Evolutionary conservation across 2,888 invertebrate genomes (phyloP).

Genomic region (Xiphydria camelus): DNA sequence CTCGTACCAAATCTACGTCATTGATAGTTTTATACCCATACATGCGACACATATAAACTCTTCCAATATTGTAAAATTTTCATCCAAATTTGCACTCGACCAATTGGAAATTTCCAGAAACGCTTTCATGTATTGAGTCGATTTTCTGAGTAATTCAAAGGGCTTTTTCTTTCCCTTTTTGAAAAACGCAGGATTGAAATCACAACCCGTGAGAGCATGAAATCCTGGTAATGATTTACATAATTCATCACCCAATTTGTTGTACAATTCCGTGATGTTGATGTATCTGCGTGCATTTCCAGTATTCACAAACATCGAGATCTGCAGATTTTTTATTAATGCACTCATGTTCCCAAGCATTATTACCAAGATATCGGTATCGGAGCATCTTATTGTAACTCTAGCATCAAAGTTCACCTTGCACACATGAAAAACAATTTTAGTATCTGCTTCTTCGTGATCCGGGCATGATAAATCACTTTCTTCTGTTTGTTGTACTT

Average conservation of each 20-base stretch:
- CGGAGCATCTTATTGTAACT: constrained; percentile 28
- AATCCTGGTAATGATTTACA: constrained; percentile 1
- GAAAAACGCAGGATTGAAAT: constrained; percentile 19
- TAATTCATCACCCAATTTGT: neutral
- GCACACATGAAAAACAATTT: constrained; percentile 27
- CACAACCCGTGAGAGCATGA: too few species aligned
- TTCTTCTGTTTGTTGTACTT: neutral
- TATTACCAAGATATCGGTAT: constrained; percentile 30
- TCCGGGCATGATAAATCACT: constrained; percentile 8
- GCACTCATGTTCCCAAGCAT: constrained; percentile 31
- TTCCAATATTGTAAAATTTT: too few species aligned
- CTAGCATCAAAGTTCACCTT: constrained; percentile 22
- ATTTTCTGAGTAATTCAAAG: neutral
- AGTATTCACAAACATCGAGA: constrained; percentile 27
- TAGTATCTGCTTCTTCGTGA: constrained; percentile 26
- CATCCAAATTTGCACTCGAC: too few species aligned
- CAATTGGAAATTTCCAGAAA: too few species aligned
- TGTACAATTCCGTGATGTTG: neutral
- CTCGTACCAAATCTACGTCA: too few species aligned
- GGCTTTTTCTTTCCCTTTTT: constrained; percentile 14
- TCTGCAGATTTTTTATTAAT: constrained; percentile 24
- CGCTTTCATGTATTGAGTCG: constrained; percentile 4
- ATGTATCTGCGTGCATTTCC: constrained; percentile 14
- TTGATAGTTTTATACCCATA: too few species aligned
- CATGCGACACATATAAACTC: too few species aligned